Percentiles rank a stretch among this genome's conserved stretches.
Evolutionary conservation across 1,140 invertebrate species (phyloP).

Genomic region (Belonocnema kinseyi): DNA sequence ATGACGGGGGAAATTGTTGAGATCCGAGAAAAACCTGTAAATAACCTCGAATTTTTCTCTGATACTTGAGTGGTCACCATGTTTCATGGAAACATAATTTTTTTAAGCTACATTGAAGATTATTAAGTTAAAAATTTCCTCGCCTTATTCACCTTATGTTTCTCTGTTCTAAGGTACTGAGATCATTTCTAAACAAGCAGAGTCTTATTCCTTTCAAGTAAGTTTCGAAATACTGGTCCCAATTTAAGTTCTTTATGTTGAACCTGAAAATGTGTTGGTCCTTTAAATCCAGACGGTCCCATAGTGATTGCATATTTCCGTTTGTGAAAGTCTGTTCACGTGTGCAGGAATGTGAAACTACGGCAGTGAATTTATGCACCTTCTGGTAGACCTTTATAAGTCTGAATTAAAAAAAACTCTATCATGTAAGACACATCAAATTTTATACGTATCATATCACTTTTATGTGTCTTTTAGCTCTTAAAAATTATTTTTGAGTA

Average conservation of each 20-base stretch:
- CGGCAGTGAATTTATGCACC: slow-evolving; percentile 83
- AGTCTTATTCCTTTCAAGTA: slow-evolving; percentile 81
- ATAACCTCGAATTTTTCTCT: too few species aligned
- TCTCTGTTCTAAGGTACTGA: slow-evolving; percentile 80
- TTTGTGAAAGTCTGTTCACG: slow-evolving; percentile 84
- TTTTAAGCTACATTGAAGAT: neutral
- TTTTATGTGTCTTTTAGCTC: too few species aligned
- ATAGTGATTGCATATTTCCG: slow-evolving; percentile 78
- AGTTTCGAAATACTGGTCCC: slow-evolving; percentile 80
- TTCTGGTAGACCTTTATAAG: slow-evolving; percentile 85
- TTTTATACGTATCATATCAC: neutral
- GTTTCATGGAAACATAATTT: too few species aligned
- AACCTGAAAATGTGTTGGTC: slow-evolving; percentile 83
- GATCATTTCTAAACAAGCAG: slow-evolving; percentile 84
- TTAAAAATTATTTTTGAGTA: too few species aligned
- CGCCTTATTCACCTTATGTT: slow-evolving; percentile 79
- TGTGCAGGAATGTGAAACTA: slow-evolving; percentile 84
- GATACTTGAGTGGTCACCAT: too few species aligned
- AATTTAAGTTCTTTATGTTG: slow-evolving; percentile 81
- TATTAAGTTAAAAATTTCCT: slow-evolving; percentile 30
- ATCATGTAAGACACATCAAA: slow-evolving; percentile 8
- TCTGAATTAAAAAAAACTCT: slow-evolving; percentile 62
- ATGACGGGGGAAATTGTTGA: too few species aligned
- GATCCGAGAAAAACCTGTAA: too few species aligned
- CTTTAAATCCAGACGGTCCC: slow-evolving; percentile 74